Conservation (phyloP, 1,140 invertebrate species). For the Dreissena rostriformis region DNA sequence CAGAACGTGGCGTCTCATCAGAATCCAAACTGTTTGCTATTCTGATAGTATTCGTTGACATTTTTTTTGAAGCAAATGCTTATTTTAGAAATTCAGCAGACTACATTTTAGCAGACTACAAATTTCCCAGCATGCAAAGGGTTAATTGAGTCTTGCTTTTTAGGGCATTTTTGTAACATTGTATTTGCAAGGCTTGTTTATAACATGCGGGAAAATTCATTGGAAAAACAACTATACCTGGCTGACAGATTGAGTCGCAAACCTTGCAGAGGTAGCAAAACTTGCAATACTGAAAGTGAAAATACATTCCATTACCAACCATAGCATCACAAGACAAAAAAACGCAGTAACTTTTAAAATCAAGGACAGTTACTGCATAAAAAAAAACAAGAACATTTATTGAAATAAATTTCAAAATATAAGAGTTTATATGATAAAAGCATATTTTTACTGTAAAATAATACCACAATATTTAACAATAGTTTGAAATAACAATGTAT, state of each 20-base stretch:
- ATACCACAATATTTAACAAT: not conserved
- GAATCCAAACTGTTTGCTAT: no score
- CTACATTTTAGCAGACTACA: not conserved
- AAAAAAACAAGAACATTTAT: slow-evolving; percentile 15
- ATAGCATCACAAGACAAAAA: not conserved
- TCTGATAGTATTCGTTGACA: no score
- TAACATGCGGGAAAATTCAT: not conserved
- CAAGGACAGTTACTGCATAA: not conserved
- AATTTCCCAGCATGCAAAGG: no score
- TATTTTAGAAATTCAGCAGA: no score
- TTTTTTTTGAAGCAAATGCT: no score
- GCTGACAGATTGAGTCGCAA: slow-evolving; percentile 76
- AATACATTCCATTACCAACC: not conserved
- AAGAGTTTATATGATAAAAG: not conserved
- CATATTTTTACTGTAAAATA: not conserved
- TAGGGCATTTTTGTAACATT: not conserved
- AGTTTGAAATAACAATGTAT: no score
- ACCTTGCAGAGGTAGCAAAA: slow-evolving; percentile 75
- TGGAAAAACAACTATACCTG: slow-evolving; percentile 65
- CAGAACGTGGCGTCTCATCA: no score
- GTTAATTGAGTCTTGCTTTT: not conserved
- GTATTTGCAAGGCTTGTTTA: not conserved
- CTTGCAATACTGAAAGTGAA: slow-evolving; percentile 77
- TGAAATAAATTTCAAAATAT: slow-evolving; percentile 2
- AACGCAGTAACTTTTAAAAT: not conserved